Evolutionary conservation across 2,113 vertebrate genomes (phyloP).

Genomic region (Cavia porcellus): DNA sequence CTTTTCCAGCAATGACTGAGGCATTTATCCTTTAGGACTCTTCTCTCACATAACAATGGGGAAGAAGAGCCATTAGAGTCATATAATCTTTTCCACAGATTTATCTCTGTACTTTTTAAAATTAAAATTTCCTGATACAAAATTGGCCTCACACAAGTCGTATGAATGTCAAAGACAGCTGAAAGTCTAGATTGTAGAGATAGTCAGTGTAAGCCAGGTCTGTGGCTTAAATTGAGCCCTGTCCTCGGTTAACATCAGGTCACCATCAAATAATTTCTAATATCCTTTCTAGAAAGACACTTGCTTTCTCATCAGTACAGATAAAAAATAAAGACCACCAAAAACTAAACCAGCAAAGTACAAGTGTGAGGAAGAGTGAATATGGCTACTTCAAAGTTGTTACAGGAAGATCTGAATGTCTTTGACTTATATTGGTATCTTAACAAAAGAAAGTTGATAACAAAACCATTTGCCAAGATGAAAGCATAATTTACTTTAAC

Average conservation of each 20-base stretch:
- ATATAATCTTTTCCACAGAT: slow-evolving; percentile 71
- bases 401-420: slow-evolving; percentile 34
- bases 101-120: slow-evolving; percentile 57
- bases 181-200: slow-evolving; percentile 46
- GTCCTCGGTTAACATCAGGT: slow-evolving; percentile 75
- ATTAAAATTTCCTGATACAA: slow-evolving; percentile 71
- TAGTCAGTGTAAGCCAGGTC: neutral
- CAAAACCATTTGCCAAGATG: slow-evolving; percentile 53
- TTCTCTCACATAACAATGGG: slow-evolving; percentile 1
- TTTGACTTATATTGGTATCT: slow-evolving; percentile 2
- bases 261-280: slow-evolving; percentile 59
- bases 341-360: slow-evolving; percentile 25
- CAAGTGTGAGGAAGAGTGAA: slow-evolving; percentile 56
- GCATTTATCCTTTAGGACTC: slow-evolving; percentile 8
- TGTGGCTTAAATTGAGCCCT: slow-evolving; percentile 44
- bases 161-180: slow-evolving; percentile 58
- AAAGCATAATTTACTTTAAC: slow-evolving; percentile 12
- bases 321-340: slow-evolving; percentile 25
- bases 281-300: slow-evolving; percentile 55
- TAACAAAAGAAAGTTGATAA: slow-evolving; percentile 62
- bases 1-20: slow-evolving; percentile 38
- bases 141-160: slow-evolving; percentile 62
- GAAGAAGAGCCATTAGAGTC: slow-evolving; percentile 34
- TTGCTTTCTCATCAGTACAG: neutral
- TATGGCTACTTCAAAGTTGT: slow-evolving; percentile 51